Evolutionary conservation across 2,797 vertebrate species (phyloP).

Genomic region (Lithobates sylvaticus): DNA sequence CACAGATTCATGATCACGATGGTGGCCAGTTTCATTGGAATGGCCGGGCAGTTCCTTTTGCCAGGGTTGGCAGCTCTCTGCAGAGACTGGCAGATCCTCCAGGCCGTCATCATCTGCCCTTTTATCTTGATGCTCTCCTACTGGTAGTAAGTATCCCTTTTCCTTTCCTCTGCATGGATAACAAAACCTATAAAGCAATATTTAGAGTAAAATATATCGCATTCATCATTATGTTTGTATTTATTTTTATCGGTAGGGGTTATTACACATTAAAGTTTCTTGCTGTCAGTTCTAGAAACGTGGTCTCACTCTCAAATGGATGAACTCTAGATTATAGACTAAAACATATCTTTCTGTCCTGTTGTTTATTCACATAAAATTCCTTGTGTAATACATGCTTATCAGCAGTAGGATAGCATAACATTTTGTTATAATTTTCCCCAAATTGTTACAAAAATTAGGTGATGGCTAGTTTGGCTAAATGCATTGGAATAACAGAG

Average conservation of each 20-base stretch:
- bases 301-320: too few relatives aligned
- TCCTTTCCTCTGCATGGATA: not conserved
- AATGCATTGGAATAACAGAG: too few relatives aligned
- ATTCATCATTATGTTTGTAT: not conserved
- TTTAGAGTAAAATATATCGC: not conserved
- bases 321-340: too few relatives aligned
- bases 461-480: too few relatives aligned
- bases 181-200: not conserved
- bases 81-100: conserved; percentile 94
- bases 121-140: conserved; percentile 94
- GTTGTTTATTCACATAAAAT: too few relatives aligned
- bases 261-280: not conserved
- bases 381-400: too few relatives aligned
- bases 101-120: conserved; percentile 93
- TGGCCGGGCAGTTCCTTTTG: conserved; percentile 94
- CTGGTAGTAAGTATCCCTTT: conserved; percentile 86
- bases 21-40: conserved; percentile 93
- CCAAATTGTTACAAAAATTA: too few relatives aligned
- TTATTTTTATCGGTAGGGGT: not conserved
- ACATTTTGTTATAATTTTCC: too few relatives aligned
- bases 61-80: conserved; percentile 93
- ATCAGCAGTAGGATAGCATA: too few relatives aligned
- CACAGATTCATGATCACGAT: conserved; percentile 97
- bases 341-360: too few relatives aligned
- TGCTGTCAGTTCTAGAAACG: too few relatives aligned